These are phyloP conservation scores for Patella pellucida DNA, from an alignment of 2,888 invertebrate genomes.

Conservation along the genomic window DNA sequence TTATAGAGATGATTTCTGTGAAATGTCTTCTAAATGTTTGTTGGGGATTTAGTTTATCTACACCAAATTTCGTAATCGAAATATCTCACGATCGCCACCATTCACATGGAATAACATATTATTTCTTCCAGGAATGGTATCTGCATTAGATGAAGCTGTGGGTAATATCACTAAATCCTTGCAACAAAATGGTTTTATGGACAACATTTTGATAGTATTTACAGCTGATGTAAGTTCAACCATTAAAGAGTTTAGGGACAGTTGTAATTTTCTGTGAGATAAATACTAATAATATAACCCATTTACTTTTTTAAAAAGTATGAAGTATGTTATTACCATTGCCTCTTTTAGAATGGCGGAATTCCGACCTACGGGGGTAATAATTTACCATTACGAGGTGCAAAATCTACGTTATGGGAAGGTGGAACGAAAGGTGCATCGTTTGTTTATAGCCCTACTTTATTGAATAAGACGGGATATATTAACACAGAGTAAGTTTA, in stretches of 20 bases:
- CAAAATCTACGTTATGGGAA: constrained; percentile 88
- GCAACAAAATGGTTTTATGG: constrained; percentile 77
- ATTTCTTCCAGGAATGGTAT: constrained; percentile 75
- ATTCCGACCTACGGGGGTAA: constrained; percentile 64
- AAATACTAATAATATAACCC: too few species aligned
- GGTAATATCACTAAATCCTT: constrained; percentile 82
- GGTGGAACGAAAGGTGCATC: constrained; percentile 75
- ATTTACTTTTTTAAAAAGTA: too few species aligned
- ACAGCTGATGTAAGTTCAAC: constrained; percentile 84
- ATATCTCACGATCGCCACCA: too few species aligned
- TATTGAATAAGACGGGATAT: constrained; percentile 47
- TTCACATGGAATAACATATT: too few species aligned
- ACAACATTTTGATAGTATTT: constrained; percentile 86
- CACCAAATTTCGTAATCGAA: too few species aligned
- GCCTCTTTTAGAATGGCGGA: constrained; percentile 69
- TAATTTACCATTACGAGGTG: constrained; percentile 71
- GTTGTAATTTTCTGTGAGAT: too few species aligned
- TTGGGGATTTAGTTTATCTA: too few species aligned
- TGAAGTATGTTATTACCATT: background rate
- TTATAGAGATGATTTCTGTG: too few species aligned
- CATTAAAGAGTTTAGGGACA: too few species aligned
- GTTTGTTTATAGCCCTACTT: constrained; percentile 66
- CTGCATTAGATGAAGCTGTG: constrained; percentile 85
- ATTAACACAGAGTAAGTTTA: constrained; percentile 48
- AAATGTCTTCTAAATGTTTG: too few species aligned